Base-by-base conservation (phyloP, 2,888 invertebrate species). In the Griposia aprilina region DNA sequence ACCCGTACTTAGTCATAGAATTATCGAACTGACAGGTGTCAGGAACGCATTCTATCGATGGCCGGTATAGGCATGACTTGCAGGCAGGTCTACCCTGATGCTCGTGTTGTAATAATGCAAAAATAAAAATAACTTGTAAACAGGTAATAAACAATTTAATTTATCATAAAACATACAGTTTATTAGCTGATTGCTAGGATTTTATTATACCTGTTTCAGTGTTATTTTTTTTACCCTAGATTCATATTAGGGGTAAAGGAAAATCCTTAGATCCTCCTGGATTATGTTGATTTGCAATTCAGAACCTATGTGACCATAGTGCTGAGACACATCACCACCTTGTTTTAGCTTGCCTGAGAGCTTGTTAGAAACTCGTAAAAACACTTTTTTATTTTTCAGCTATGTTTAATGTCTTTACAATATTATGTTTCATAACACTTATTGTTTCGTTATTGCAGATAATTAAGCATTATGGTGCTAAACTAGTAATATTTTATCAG, bases 401-500 rank as follows among this genome's bases (percentile, higher is more conserved):
- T 23, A 23, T 55, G 10, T 23, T 23, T 55, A 55, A 55, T 23
- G 10, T 20, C 52, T 7, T 52, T 20, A 52, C n/a, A 13, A 36
- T 63, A 23, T 15, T 23, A n/a, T 65, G 41, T 36, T 66, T 41
- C 48, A 11, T 59, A 66, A 41, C 41, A 41, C 17, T 45, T 45
- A 78, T 55, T 65, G 17, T 59, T 80, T 69, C 1, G 2, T 50
- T 36, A 48, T 23, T 48, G 30, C 26, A 26, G 11, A 69, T 63
- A 50, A 63, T 57, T 7, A 23, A 80, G 67, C 66, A 67, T 50
- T n/a, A 23, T 48, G 4, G 13, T 50, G 57, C 5, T 15, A 8
- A 67, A 67, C 20, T 68, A 36, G 41, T 30, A 66, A 50, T 48
- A 60, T 62, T 72, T 36, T 74, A 67, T 74, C 67, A 74, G 48